These are phyloP conservation scores for Thymelicus acteon DNA, from an alignment of 2,888 invertebrate genomes.

Conservation along the genomic window DNA sequence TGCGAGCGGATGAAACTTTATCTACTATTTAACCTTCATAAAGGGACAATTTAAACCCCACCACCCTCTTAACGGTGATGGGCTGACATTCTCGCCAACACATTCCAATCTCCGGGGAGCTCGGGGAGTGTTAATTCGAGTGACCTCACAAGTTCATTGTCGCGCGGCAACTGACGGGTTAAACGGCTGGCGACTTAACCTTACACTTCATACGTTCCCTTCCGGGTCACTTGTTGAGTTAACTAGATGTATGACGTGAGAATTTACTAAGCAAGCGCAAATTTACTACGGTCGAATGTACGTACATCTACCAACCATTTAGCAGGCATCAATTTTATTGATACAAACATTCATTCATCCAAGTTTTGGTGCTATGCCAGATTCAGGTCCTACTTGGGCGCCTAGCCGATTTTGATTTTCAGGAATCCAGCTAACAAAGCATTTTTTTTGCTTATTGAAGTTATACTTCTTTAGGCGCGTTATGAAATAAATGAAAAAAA, in stretches of 20 bases:
- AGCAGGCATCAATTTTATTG: too few relatives aligned
- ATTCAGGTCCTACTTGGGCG: too few relatives aligned
- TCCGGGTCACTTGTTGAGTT: constrained; percentile 42
- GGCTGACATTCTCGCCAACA: constrained; percentile 7
- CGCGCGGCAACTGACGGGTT: constrained; percentile 34
- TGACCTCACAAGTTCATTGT: constrained; percentile 44
- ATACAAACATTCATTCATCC: too few relatives aligned
- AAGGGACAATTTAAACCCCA: constrained; percentile 1
- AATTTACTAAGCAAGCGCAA: too few relatives aligned
- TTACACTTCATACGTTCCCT: constrained; percentile 40
- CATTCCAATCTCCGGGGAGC: neutral
- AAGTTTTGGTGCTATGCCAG: too few relatives aligned
- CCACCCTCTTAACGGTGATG: neutral
- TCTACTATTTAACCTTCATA: neutral
- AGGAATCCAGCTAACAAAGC: too few relatives aligned
- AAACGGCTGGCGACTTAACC: constrained; percentile 37
- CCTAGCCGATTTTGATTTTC: too few relatives aligned
- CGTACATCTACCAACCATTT: too few relatives aligned
- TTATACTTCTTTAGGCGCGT: too few relatives aligned
- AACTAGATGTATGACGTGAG: neutral
- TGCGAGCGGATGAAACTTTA: neutral
- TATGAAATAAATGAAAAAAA: too few relatives aligned
- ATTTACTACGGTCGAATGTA: too few relatives aligned
- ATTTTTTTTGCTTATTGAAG: too few relatives aligned
- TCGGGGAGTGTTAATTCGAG: constrained; percentile 15